Conservation (phyloP, 2,797 vertebrate species). For the Choloepus didactylus region DNA sequence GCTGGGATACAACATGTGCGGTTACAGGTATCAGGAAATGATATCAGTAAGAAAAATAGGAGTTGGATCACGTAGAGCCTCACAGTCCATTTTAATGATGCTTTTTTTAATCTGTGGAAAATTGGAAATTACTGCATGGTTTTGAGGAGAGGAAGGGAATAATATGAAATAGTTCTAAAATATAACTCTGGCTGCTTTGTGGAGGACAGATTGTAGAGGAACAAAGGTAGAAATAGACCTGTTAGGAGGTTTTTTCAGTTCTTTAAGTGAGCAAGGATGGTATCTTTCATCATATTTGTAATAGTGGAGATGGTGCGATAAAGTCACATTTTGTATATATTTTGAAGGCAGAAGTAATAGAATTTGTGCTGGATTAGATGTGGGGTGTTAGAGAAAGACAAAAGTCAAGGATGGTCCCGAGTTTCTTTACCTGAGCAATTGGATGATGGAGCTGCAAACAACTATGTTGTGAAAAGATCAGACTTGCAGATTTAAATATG, state of each 20-base stretch:
- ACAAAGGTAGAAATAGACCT: neutral
- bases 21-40: neutral
- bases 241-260: neutral
- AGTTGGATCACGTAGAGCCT: neutral
- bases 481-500: neutral
- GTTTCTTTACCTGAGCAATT: neutral
- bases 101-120: neutral
- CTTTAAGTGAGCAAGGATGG: neutral
- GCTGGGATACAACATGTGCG: neutral
- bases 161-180: neutral
- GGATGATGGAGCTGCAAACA: neutral
- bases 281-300: neutral
- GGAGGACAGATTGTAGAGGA: neutral
- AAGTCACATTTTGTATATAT: neutral
- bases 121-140: neutral
- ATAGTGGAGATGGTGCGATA: neutral
- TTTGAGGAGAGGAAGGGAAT: neutral
- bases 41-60: neutral
- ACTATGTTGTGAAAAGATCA: neutral
- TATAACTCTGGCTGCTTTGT: neutral
- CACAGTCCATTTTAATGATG: neutral
- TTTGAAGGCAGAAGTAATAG: neutral
- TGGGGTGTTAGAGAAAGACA: neutral
- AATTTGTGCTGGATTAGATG: neutral
- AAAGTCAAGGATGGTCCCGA: neutral